Evolutionary conservation across 1,140 invertebrate species (phyloP), one percentile per base, ranked within the genome.

Genomic region (Heliconius hermathena): DNA sequence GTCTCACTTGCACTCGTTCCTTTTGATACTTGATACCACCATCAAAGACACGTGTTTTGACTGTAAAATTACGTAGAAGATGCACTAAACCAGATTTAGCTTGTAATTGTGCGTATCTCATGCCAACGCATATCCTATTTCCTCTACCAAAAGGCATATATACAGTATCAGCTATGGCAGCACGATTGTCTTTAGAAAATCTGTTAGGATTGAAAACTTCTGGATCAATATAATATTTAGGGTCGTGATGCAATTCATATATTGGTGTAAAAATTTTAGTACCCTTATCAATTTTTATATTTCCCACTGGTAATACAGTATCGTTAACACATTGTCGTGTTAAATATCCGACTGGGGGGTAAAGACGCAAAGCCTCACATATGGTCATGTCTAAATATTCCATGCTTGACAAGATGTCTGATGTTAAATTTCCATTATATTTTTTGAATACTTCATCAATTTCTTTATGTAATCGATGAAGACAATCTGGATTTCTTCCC

Each of bases 81-180:
- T 87, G 81, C 0, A 88, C 83, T 29, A 95, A 71, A 0, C 94
- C 91, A 36, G 91, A 77, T 76, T 93, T 92, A 2, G 92, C 82
- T 82, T 95, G 94, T 79, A 95, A 73, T 29, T 91, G 78, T 1
- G 95, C 95, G 80, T 96, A 95, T 82, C 95, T 88, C 83, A 93
- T 92, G 26, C 96, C 96, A 78, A 96, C 95, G 82, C 96, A 96
- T 76, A 95, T 92, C 54, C 96, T 87, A 4, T 93, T 92, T 3
- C 96, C 96, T 77, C 95, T 94, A 18, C 96, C 96, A 84, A 97
- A 97, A 1, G 96, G 96, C 78, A 96, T 87, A 81, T 95, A 96
- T 22, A 82, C 81, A 41, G 86, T 20, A 20, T 93, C 74, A 78
- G 88, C 60, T 9, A 75, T 75, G n/a, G 71, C 79, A 18, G 77